phyloP scores from a whole-genome alignment of 2,888 invertebrate species.

The Chalcosyrphus nemorum region DNA sequence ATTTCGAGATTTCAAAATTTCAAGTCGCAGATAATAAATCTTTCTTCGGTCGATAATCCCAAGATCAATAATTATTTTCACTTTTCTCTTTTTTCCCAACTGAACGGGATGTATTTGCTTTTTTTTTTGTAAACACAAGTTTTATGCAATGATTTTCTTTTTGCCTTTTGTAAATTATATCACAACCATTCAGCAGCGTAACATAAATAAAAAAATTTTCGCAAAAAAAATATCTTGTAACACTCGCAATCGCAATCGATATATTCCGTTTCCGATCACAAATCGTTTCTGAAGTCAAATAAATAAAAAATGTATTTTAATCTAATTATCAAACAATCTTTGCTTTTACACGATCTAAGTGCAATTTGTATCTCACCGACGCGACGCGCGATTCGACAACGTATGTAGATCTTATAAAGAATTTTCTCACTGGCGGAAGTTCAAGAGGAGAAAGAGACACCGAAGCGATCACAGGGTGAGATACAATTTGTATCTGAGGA shows the following conservation, averaged over 20 bases:
- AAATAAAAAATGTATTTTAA: constrained; percentile 14
- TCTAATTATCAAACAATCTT: constrained; percentile 9
- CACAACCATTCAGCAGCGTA: not conserved
- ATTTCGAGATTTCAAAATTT: not conserved
- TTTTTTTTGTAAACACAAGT: not conserved
- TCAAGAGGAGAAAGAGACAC: constrained; percentile 8
- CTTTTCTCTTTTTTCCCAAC: not conserved
- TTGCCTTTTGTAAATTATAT: no score
- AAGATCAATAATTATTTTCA: not conserved
- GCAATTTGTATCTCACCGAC: constrained; percentile 31
- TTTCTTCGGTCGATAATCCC: not conserved
- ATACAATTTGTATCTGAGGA: constrained; percentile 48
- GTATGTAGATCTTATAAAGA: constrained; percentile 30
- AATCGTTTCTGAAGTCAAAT: not conserved
- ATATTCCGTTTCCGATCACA: not conserved
- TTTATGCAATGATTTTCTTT: constrained; percentile 10
- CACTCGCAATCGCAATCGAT: constrained; percentile 8
- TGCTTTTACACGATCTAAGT: constrained; percentile 22
- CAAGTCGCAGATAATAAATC: constrained; percentile 16
- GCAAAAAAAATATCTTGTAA: constrained; percentile 5
- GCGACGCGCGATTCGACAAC: not conserved
- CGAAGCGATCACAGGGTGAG: constrained; percentile 38
- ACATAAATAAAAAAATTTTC: not conserved
- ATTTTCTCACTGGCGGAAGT: constrained; percentile 25
- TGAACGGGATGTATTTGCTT: not conserved